These are phyloP conservation scores for Thamnophis elegans DNA, from an alignment of 2,797 vertebrate genomes.

Conservation along the genomic window DNA sequence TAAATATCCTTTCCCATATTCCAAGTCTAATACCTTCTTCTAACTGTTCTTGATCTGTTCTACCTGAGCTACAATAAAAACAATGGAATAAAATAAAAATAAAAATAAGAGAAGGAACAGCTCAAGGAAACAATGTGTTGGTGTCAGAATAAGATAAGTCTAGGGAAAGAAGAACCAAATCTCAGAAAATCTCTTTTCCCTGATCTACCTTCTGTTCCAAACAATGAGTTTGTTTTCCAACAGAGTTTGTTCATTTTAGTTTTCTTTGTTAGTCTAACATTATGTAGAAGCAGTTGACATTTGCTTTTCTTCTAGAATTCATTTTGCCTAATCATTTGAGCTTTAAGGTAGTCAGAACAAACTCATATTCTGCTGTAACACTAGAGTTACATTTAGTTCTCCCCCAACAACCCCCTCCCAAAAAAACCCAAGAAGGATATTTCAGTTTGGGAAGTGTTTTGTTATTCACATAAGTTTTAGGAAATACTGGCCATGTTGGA, in stretches of 20 bases:
- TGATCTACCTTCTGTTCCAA: neutral
- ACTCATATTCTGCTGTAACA: neutral
- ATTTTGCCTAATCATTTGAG: constrained; percentile 7
- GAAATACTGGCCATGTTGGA: neutral
- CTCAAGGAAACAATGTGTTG: neutral
- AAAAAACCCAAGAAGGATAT: neutral
- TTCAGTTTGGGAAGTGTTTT: neutral
- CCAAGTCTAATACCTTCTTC: neutral
- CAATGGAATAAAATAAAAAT: no score
- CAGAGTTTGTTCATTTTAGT: constrained; percentile 30
- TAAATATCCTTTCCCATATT: neutral
- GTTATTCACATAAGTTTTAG: neutral
- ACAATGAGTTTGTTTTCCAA: constrained; percentile 26
- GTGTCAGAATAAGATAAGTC: neutral
- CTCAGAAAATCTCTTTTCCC: neutral
- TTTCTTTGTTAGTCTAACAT: constrained; percentile 32
- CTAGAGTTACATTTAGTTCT: neutral
- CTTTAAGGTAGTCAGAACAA: neutral
- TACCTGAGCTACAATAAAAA: neutral
- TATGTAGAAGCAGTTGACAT: constrained; percentile 27
- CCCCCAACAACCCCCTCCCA: neutral
- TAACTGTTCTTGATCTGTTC: neutral
- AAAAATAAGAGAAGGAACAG: neutral
- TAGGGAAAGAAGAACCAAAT: neutral
- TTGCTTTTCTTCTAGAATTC: constrained; percentile 36